These are phyloP conservation scores for Anastatus disparis DNA, from an alignment of 1,140 invertebrate genomes.

Conservation along the genomic window DNA sequence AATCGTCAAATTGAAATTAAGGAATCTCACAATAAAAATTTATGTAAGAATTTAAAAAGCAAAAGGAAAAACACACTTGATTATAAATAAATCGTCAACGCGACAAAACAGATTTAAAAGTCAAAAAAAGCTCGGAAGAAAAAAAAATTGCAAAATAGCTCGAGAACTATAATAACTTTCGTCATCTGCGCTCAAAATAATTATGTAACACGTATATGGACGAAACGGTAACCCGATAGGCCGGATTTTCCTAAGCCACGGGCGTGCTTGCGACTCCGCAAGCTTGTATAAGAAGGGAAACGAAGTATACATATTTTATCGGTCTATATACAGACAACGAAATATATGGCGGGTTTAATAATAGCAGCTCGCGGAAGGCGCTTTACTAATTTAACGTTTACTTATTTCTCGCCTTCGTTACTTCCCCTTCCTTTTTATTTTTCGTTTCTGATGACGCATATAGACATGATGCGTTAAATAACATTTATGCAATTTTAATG, in stretches of 20 bases:
- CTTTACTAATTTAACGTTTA: constrained; percentile 32
- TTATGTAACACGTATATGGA: constrained; percentile 51
- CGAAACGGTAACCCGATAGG: constrained; percentile 56
- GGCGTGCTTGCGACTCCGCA: constrained; percentile 29
- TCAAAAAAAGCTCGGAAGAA: too few relatives aligned
- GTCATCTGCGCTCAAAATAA: too few relatives aligned
- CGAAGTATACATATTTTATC: too few relatives aligned
- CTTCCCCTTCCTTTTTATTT: constrained; percentile 51
- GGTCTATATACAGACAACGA: constrained; percentile 56
- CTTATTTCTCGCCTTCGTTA: constrained; percentile 50
- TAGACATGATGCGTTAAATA: too few relatives aligned
- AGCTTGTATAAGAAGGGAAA: too few relatives aligned
- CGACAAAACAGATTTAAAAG: too few relatives aligned
- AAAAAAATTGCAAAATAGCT: not conserved
- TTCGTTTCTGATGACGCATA: constrained; percentile 36
- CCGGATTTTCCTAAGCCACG: not conserved
- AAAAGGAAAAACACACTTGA: too few relatives aligned
- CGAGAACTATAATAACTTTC: constrained; percentile 7
- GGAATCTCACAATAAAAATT: too few relatives aligned
- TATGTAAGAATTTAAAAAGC: too few relatives aligned
- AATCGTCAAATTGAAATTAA: too few relatives aligned
- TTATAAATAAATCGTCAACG: too few relatives aligned
- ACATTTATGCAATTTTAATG: too few relatives aligned
- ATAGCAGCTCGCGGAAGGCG: constrained; percentile 21
- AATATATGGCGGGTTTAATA: constrained; percentile 4